These are phyloP conservation scores for Nyctibius grandis DNA, from an alignment of 2,797 vertebrate species.

Conservation along the genomic window DNA sequence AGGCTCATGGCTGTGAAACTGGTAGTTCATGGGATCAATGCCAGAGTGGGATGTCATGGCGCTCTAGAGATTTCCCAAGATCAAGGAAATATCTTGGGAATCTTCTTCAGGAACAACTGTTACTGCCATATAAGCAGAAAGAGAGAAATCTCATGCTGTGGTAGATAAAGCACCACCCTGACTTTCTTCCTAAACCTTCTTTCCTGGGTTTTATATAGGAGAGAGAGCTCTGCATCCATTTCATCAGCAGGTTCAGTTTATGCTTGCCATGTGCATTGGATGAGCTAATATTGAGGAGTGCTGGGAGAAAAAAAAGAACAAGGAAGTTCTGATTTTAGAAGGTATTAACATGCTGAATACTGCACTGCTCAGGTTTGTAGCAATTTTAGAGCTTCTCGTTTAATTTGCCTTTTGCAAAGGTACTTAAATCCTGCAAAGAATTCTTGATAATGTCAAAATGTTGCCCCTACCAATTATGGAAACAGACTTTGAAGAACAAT, in stretches of 20 bases:
- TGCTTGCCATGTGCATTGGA: background rate
- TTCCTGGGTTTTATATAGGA: background rate
- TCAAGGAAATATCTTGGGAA: background rate
- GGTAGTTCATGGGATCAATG: background rate
- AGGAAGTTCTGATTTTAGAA: background rate
- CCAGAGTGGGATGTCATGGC: background rate
- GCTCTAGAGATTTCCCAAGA: background rate
- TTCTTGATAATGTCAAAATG: background rate
- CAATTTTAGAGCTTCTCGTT: background rate
- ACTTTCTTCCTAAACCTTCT: background rate
- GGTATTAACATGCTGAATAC: background rate
- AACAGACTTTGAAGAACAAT: background rate
- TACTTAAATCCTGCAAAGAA: background rate
- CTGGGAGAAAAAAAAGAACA: background rate
- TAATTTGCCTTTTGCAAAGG: background rate
- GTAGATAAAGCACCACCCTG: background rate
- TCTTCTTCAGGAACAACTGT: background rate
- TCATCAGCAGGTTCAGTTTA: background rate
- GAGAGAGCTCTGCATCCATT: background rate
- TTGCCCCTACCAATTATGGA: background rate
- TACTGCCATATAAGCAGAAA: background rate
- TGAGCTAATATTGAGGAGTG: background rate
- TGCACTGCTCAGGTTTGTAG: background rate
- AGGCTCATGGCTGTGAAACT: background rate
- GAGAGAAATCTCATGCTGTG: background rate